phyloP scores from a whole-genome alignment of 1,140 invertebrate species.

The Ceratina australensis region DNA sequence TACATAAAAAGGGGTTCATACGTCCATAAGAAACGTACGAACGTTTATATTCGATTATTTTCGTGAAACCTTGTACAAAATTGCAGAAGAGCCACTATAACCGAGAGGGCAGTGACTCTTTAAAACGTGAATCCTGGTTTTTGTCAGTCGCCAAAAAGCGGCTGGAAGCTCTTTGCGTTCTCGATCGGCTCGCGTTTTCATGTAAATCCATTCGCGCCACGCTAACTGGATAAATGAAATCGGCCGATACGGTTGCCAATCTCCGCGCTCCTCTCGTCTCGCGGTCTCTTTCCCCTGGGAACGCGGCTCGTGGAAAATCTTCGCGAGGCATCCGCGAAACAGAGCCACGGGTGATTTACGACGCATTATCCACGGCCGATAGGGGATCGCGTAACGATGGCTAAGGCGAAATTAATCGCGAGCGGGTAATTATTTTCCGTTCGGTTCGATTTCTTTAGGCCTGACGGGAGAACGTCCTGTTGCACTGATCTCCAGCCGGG shows the following conservation, averaged over 20 bases:
- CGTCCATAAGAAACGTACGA: too few relatives aligned
- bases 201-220: slow-evolving; percentile 12
- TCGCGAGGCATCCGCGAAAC: slow-evolving; percentile 11
- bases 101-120: too few relatives aligned
- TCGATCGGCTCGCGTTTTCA: background rate
- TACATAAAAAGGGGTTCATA: too few relatives aligned
- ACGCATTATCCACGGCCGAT: slow-evolving; percentile 38
- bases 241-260: slow-evolving; percentile 30
- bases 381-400: slow-evolving; percentile 43
- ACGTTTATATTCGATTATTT: too few relatives aligned
- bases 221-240: slow-evolving; percentile 38
- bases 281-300: slow-evolving; percentile 26
- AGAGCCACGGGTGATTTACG: slow-evolving; percentile 33
- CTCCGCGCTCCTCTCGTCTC: background rate
- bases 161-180: too few relatives aligned
- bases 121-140: background rate
- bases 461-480: slow-evolving; percentile 5
- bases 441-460: slow-evolving; percentile 23
- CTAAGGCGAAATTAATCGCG: slow-evolving; percentile 42
- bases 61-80: too few relatives aligned
- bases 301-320: slow-evolving; percentile 31
- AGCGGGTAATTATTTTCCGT: slow-evolving; percentile 36
- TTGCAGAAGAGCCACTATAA: too few relatives aligned
- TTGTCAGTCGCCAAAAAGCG: background rate
- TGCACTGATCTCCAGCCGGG: background rate